Conservation (phyloP, 2,797 vertebrate species). For the Phrynocephalus vlangalii region DNA sequence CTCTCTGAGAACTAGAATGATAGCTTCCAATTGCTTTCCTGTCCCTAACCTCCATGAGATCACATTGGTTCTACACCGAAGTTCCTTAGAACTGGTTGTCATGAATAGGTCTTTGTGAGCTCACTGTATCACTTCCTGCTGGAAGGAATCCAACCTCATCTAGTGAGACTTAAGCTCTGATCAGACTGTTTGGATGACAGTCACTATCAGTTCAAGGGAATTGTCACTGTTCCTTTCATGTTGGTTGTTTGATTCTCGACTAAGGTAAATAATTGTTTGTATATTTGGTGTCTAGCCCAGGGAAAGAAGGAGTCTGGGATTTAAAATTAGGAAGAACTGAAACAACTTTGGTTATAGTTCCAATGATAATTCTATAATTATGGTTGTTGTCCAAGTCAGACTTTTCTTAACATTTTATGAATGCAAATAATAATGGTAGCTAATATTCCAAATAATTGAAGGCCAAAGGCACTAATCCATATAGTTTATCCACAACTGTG, state of each 20-base stretch:
- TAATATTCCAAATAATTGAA: not conserved
- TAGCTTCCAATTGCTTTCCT: not conserved
- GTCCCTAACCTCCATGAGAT: constrained; percentile 17
- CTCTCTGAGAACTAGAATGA: too few relatives aligned
- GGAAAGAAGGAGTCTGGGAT: too few relatives aligned
- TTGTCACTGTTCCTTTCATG: not conserved
- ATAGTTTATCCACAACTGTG: not conserved
- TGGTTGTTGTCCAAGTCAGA: not conserved
- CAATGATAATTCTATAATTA: too few relatives aligned
- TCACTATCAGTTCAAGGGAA: not conserved
- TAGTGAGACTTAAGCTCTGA: not conserved
- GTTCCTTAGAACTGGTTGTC: constrained; percentile 8
- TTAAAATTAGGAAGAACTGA: too few relatives aligned
- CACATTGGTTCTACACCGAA: not conserved
- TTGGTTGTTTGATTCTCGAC: not conserved
- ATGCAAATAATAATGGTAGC: not conserved
- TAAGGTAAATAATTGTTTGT: not conserved
- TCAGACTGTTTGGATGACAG: not conserved
- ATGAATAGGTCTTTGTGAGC: not conserved
- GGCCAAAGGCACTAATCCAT: not conserved
- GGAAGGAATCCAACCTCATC: not conserved
- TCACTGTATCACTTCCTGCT: not conserved
- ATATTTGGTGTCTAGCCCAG: not conserved
- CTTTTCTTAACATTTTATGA: not conserved
- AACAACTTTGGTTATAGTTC: too few relatives aligned